phyloP scores from a whole-genome alignment of 1,140 invertebrate species.

The Colletes latitarsis region DNA sequence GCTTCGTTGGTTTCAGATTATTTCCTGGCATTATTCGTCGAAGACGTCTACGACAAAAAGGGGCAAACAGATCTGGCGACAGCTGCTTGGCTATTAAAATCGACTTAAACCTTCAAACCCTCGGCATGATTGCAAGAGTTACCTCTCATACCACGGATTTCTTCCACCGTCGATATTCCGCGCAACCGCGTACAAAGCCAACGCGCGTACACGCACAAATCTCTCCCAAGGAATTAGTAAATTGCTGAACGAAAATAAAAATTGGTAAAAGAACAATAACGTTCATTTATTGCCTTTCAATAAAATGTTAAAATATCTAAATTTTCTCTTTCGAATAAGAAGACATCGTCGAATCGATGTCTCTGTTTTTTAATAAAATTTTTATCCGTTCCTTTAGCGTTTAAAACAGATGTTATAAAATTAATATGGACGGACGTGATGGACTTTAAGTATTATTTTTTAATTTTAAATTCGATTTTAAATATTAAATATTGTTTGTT shows the following conservation, averaged over 20 bases:
- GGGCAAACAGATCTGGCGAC: constrained; percentile 63
- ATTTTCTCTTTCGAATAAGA: too few relatives aligned
- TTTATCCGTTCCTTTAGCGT: too few relatives aligned
- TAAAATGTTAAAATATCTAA: too few relatives aligned
- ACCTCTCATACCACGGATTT: constrained; percentile 23
- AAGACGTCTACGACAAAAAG: constrained; percentile 64
- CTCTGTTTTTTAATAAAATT: too few relatives aligned
- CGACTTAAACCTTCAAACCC: constrained; percentile 64
- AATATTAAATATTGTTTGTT: too few relatives aligned
- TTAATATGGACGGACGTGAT: too few relatives aligned
- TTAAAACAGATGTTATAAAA: too few relatives aligned
- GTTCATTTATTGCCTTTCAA: too few relatives aligned
- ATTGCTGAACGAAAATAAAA: constrained; percentile 69
- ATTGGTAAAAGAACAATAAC: too few relatives aligned
- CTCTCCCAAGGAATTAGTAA: constrained; percentile 60
- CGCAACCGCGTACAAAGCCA: constrained; percentile 51
- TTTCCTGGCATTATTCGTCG: constrained; percentile 64
- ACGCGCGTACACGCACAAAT: constrained; percentile 26
- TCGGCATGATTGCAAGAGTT: constrained; percentile 53
- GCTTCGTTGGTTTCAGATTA: constrained; percentile 59
- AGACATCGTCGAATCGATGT: too few relatives aligned
- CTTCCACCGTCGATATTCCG: constrained; percentile 6
- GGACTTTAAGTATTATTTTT: too few relatives aligned
- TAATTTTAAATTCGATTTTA: too few relatives aligned
- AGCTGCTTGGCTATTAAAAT: constrained; percentile 69